Base-by-base conservation (phyloP, 2,797 vertebrate genomes). In the Pempheris klunzingeri region DNA sequence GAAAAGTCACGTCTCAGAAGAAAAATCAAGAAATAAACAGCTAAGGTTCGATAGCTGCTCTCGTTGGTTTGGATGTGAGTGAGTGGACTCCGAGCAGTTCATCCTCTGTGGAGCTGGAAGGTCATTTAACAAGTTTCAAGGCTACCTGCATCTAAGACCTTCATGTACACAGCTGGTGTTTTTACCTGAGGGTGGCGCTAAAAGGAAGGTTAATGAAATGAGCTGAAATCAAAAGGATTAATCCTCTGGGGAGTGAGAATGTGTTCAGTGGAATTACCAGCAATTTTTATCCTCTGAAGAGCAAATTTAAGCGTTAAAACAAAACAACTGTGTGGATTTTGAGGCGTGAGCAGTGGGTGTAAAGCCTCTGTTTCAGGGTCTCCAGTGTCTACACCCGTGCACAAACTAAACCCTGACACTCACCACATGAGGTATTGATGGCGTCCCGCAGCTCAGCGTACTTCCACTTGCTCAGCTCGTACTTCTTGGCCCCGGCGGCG, bases 401-500 rank as follows among this genome's bases (percentile, higher is more conserved):
- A 26, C 64, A 26, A 18, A 64, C 39, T 2, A 1, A 26, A 49
- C 4, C 3, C 10, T 1, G 22, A 54, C 32, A 87, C 97, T 96
- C 94, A 99, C 98, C 98, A 80, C 98, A 99, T 8, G 98, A 99
- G 8, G 98, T 99, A 68, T 99, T 99, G 94, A 99, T 99, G 90
- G 97, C 97, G 64, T 99, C 98, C 0, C 98, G 94, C 61, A 99
- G 96, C 67, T 99, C 98, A 4, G 98, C 98, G 1, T 99, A 99
- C 88, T 99, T 99, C 98, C 98, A 99, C 88, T 98, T 99, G 94
- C 97, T 98, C 57, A 99, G 96, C 81, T 99, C 98, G 38, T 97
- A 95, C 86, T 99, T 99, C 94, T 97, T 98, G 82, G 93, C 87
- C 18, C 94, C 96, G 44, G 96, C 96, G 3, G 96, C 96, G 1